Conservation (phyloP, 2,113 vertebrate genomes). For the Toxotes chatareus region DNA sequence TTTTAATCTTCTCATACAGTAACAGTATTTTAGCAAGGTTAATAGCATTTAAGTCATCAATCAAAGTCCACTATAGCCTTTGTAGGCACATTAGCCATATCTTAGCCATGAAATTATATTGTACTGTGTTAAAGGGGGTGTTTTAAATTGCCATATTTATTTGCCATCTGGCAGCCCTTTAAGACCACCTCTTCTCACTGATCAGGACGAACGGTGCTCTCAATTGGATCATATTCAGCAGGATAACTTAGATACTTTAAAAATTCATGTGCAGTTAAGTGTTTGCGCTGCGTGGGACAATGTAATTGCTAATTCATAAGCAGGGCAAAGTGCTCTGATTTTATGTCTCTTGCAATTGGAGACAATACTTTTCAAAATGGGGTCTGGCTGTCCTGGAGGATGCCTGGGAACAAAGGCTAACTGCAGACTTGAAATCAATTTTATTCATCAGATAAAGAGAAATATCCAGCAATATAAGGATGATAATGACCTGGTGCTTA, state of each 20-base stretch:
- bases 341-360: neutral
- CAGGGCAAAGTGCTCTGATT: conserved; percentile 15
- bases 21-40: neutral
- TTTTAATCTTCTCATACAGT: neutral
- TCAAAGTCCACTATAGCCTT: neutral
- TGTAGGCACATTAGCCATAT: neutral
- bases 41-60: neutral
- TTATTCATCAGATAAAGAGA: conserved; percentile 9
- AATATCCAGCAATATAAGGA: neutral
- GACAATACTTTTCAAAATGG: conserved; percentile 3
- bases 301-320: conserved; percentile 1
- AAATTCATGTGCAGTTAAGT: neutral
- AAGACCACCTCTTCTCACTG: neutral
- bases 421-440: neutral
- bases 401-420: neutral
- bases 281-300: neutral
- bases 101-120: neutral
- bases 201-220: neutral
- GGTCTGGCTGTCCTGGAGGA: neutral
- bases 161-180: neutral
- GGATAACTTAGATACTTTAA: neutral
- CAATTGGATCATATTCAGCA: conserved; percentile 10
- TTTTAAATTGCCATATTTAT: neutral
- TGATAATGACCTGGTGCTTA: conserved; percentile 22
- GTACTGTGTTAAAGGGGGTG: conserved; percentile 7